Evolutionary conservation across 1,140 invertebrate genomes (phyloP), one percentile per base, ranked within the genome.

Genomic region (Aethina tumida): DNA sequence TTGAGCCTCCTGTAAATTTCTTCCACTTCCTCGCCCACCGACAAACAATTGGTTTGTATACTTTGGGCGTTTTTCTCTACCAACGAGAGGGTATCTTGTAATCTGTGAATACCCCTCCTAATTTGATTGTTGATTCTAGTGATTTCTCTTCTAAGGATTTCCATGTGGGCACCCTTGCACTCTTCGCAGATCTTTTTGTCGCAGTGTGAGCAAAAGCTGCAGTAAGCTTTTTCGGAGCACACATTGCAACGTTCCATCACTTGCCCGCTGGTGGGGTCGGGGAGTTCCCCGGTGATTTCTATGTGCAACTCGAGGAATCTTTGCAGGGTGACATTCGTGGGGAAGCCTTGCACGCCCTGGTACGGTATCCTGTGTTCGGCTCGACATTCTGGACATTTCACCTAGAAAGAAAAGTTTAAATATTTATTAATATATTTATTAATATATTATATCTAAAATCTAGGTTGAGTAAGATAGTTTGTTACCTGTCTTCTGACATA

Each of bases 361-460:
- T 93, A 95, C 24, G 94, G 93, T 55, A 98, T 92, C 39, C 90
- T 74, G 69, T 98, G 93, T 69, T 98, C 94, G 31, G 92, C 89
- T 37, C 95, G 76, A 61, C 96, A 99, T 80, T 99, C 95, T 56
- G 96, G 95, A 74, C 95, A 99, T 74, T 97, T 96, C 25, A 99
- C 87, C 76, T 85, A 61, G 16, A 70, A 66, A 21, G 7, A 29
- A 34, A 36, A 10, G 12, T 24, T n/a, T n/a, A n/a, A 5, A 16
- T 13, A 0, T 12, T 14, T 31, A 31, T n/a, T 13, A 31, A 31
- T 13, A 7, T 14, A 31, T 4, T 4, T 3, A 4, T 10, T 7
- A 15, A 4, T 31, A 13, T 8, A 24, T 24, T 24, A 24, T 24
- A 24, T 24, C n/a, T 12, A 36, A 15, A 26, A 26, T 3, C 17